phyloP scores from a whole-genome alignment of 1,140 invertebrate genomes.

The Lerema accius region DNA sequence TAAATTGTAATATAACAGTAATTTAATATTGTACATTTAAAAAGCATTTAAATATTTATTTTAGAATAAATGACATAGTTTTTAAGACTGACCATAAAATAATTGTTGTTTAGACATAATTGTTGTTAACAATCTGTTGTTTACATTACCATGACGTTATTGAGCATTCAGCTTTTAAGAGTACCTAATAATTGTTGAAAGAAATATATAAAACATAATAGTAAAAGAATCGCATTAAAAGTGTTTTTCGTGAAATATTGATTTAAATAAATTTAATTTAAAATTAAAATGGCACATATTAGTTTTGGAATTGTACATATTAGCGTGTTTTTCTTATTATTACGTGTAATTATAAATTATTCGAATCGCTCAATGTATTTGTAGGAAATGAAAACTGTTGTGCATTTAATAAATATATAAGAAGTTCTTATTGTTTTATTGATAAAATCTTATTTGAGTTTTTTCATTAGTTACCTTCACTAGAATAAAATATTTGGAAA shows the following conservation, averaged over 20 bases:
- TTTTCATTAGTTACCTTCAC: too few species aligned
- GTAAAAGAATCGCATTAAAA: too few species aligned
- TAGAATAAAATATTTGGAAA: too few species aligned
- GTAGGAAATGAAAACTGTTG: constrained; percentile 52
- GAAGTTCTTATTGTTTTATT: constrained; percentile 39
- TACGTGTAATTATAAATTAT: constrained; percentile 17
- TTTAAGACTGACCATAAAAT: background rate
- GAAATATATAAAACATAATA: too few species aligned
- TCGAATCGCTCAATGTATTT: constrained; percentile 45
- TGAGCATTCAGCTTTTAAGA: background rate
- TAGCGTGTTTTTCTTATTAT: background rate
- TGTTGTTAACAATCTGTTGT: background rate
- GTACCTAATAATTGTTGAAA: too few species aligned
- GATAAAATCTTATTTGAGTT: background rate
- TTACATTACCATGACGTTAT: background rate
- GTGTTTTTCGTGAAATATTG: too few species aligned
- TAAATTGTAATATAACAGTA: background rate
- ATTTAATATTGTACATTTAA: background rate
- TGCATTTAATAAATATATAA: constrained; percentile 69
- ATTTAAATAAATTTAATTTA: constrained; percentile 13
- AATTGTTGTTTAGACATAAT: background rate
- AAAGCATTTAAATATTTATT: background rate
- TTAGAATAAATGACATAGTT: background rate
- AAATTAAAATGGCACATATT: too few species aligned
- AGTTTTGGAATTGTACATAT: constrained; percentile 4